Evolutionary conservation across 1,140 invertebrate genomes (phyloP), one percentile per base, ranked within the genome.

Genomic region (Camponotus floridanus): DNA sequence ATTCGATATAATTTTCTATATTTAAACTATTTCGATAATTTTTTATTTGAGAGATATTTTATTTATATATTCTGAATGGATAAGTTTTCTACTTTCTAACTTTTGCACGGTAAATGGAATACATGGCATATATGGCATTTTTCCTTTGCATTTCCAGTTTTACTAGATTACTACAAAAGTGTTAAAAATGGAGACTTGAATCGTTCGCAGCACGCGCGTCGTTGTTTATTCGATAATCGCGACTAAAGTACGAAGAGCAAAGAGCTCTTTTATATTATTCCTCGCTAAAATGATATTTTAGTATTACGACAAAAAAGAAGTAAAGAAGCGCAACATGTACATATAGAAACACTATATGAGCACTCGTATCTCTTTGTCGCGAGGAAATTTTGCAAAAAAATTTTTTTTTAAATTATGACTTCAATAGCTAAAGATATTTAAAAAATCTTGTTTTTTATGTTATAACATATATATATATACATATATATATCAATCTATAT

Each of bases 221-320:
- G 85, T 86, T 89, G 76, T 79, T 89, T 88, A 80, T 78, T 68
- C 65, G 36, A 83, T 80, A 59, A 88, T 88, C 33, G 26, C 78
- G 57, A 85, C 48, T 83, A 59, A 83, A 83, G 39, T 62, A 73
- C 8, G 55, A 81, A 59, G 79, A 61, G 39, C 51, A 33, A 21
- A 31, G 11, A 73, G 79, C 13, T 88, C 81, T 51, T 55, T 87
- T 74, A 39, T 80, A 51, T 91, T 81, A 88, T 90, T 91, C 86
- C 88, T 85, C 73, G 55, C 86, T 88, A 48, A 90, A 88, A 78
- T 83, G 88, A 90, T 90, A 87, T 87, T 88, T 90, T 90, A 39
- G 73, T 84, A 86, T 90, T 90, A 86, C 67, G 74, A 85, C 9
- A 64, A 76, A 86, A 85, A 61, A 78, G 48, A 36, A 64, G 7